Evolutionary conservation across 2,113 vertebrate genomes (phyloP).

Genomic region (Cranoglanis bouderius): DNA sequence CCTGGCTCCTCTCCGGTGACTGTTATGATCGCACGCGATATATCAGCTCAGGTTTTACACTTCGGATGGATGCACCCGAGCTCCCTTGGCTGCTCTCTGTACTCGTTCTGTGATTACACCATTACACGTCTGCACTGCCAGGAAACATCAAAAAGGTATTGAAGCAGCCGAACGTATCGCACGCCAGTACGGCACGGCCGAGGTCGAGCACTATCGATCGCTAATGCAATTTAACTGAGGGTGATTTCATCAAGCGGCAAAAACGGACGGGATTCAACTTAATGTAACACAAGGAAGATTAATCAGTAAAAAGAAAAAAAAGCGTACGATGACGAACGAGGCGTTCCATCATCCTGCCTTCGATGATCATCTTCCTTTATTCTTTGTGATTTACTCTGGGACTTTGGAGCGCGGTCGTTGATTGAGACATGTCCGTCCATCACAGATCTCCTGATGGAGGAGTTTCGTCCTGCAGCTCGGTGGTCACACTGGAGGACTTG

Average conservation of each 20-base stretch:
- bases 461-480: neutral
- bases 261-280: slow-evolving; percentile 33
- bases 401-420: neutral
- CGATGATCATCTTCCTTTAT: neutral
- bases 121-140: neutral
- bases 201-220: slow-evolving; percentile 21
- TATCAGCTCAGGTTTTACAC: slow-evolving; percentile 45
- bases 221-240: slow-evolving; percentile 50
- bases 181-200: slow-evolving; percentile 13
- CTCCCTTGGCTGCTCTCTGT: slow-evolving; percentile 26
- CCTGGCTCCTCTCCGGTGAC: slow-evolving; percentile 17
- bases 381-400: neutral
- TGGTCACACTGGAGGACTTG: neutral
- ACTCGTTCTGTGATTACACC: slow-evolving; percentile 40
- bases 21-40: slow-evolving; percentile 38
- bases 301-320: slow-evolving; percentile 32
- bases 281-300: slow-evolving; percentile 40
- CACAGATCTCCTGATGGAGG: neutral
- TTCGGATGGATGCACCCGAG: slow-evolving; percentile 43
- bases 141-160: slow-evolving; percentile 43
- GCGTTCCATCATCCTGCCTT: slow-evolving; percentile 33
- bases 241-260: slow-evolving; percentile 43
- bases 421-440: neutral
- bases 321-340: slow-evolving; percentile 12
- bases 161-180: slow-evolving; percentile 38